A percentile compares a stretch with the other conserved stretches of the same genome.
Evolutionary conservation across 2,797 vertebrate genomes (phyloP).

Genomic region (Sternarchorhynchus goeldii): DNA sequence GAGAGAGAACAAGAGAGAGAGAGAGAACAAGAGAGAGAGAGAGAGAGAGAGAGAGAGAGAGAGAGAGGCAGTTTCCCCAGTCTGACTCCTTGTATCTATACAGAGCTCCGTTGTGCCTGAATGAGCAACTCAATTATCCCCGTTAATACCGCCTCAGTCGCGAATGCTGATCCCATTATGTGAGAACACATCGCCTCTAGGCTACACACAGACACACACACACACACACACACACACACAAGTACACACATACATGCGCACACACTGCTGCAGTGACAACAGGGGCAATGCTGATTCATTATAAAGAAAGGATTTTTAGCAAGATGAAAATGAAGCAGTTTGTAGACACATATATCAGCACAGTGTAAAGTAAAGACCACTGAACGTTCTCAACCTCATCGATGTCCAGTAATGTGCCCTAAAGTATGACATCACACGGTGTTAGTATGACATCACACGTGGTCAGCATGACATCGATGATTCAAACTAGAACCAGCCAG

Average conservation of each 20-base stretch:
- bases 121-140: constrained; percentile 79
- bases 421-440: not conserved
- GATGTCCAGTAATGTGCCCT: not conserved
- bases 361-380: constrained; percentile 12
- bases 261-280: constrained; percentile 37
- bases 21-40: constrained; percentile 14
- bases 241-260: constrained; percentile 35
- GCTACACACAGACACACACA: constrained; percentile 50
- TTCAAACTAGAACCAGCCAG: not conserved
- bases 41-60: constrained; percentile 29
- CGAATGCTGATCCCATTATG: constrained; percentile 66
- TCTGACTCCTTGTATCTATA: constrained; percentile 55
- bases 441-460: not conserved
- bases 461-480: not conserved
- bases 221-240: constrained; percentile 25
- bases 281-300: constrained; percentile 38
- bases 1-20: constrained; percentile 23
- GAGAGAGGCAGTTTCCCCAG: constrained; percentile 44
- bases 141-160: constrained; percentile 68
- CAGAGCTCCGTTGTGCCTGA: constrained; percentile 72
- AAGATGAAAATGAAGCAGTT: constrained; percentile 39
- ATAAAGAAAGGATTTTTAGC: constrained; percentile 28
- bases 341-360: not conserved
- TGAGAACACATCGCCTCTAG: constrained; percentile 56
- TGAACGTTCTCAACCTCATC: not conserved